Base-by-base conservation (phyloP, 2,113 vertebrate species). In the Scophthalmus maximus region DNA sequence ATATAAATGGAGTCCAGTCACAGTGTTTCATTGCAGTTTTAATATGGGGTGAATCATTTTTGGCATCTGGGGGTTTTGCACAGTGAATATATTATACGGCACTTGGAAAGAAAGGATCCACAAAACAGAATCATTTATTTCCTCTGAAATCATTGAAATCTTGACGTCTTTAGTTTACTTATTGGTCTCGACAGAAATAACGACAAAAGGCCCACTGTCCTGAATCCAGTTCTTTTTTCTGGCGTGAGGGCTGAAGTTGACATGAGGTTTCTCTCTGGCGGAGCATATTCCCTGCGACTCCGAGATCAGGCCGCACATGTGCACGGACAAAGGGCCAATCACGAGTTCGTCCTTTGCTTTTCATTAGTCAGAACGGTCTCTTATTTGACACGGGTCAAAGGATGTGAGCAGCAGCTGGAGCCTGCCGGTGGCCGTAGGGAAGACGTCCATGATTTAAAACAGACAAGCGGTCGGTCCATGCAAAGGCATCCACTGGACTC, bases 291-390 rank as follows among this genome's bases (percentile, higher is more conserved):
- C 67, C 50, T 71, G 59, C 7, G 8, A 3, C 75, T 83, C 70
- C 67, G 72, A 30, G 63, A n/a, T 82, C 60, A 34, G 56, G 50
- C 79, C 76, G 65, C 76, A 90, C 82, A 76, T 84, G 66, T 77
- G 79, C 44, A 22, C 0, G 38, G 56, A 85, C 52, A n/a, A 14
- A 3, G 25, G 38, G 72, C 74, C 78, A 81, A 64, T 18, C n/a
- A 32, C 29, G 56, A 25, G 12, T 82, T 26, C 8, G 36, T 44
- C 65, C 63, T 79, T 68, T 27, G 17, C 55, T 53, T 50, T 63
- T 47, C 49, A 32, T 82, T 68, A 62, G 62, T 82, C 68, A 84
- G 44, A 76, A 34, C 47, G 1, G 44, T 66, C 68, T 77, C 20
- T 55, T 23, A 8, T 76, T 83, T 79, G 51, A 53, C 26, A 79